Conservation (phyloP, 2,888 invertebrate genomes). For the Tholera decimalis region DNA sequence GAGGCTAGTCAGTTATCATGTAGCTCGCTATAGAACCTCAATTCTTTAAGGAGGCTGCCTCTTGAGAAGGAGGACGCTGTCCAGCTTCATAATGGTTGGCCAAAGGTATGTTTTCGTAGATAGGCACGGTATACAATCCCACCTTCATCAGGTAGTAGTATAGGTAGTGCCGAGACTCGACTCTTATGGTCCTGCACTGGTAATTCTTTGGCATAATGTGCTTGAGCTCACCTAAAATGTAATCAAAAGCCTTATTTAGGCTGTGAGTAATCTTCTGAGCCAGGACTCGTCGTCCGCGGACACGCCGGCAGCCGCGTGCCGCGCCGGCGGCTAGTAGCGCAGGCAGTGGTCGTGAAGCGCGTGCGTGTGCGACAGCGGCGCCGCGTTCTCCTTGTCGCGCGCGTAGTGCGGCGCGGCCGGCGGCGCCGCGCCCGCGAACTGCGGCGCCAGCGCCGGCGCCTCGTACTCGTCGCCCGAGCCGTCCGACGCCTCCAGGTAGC, state of each 20-base stretch:
- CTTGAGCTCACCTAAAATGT: constrained; percentile 13
- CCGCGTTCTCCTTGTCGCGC: constrained; percentile 87
- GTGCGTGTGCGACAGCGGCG: constrained; percentile 82
- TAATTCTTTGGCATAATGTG: neutral
- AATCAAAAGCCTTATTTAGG: constrained; percentile 20
- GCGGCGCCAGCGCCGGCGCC: constrained; percentile 74
- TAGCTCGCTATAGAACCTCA: too few species aligned
- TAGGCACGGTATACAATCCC: too few species aligned
- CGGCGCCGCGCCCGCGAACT: constrained; percentile 69
- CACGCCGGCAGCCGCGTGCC: constrained; percentile 25
- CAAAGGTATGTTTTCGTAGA: too few species aligned
- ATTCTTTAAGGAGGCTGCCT: too few species aligned
- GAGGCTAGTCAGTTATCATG: too few species aligned
- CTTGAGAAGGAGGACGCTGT: too few species aligned
- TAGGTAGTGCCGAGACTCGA: too few species aligned
- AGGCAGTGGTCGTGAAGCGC: constrained; percentile 88
- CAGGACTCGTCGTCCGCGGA: constrained; percentile 48
- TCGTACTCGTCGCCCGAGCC: constrained; percentile 92
- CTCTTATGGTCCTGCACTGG: too few species aligned
- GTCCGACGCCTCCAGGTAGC: constrained; percentile 94
- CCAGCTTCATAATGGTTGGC: too few species aligned
- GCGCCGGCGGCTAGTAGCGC: constrained; percentile 77
- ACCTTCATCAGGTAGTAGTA: too few species aligned
- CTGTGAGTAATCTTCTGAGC: constrained; percentile 46
- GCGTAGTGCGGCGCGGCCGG: constrained; percentile 73